Conservation (phyloP, 2,888 invertebrate species). For the Lysandra coridon region DNA sequence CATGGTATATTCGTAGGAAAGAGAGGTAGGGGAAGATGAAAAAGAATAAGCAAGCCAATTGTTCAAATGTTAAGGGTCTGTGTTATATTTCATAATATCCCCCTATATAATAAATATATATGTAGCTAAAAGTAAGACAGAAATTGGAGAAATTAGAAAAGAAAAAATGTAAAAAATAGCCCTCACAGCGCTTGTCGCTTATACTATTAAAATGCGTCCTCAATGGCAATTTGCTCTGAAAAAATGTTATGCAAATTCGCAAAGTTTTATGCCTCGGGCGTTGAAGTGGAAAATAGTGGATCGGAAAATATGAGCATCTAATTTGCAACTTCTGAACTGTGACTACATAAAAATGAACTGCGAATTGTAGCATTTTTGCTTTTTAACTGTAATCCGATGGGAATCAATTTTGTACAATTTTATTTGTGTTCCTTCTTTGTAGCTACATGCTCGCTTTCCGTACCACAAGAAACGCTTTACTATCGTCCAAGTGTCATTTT, state of each 20-base stretch:
- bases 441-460: background rate
- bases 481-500: no score
- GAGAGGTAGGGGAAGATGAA: no score
- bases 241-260: constrained; percentile 15
- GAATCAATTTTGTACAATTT: background rate
- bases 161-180: no score
- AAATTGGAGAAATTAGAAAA: no score
- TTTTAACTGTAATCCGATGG: constrained; percentile 4
- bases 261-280: constrained; percentile 7
- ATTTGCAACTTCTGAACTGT: constrained; percentile 23
- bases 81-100: no score
- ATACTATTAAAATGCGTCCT: background rate
- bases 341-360: constrained; percentile 12
- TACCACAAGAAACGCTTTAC: background rate
- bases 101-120: no score
- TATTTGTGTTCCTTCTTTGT: background rate
- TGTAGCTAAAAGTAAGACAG: no score
- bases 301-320: constrained; percentile 20
- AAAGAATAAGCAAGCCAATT: no score
- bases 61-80: no score
- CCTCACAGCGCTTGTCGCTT: no score
- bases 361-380: background rate
- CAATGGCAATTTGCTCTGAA: constrained; percentile 1
- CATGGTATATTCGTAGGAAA: no score
- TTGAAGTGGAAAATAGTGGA: constrained; percentile 24